Base-by-base conservation (phyloP, 1,140 invertebrate genomes). In the Lerema accius region DNA sequence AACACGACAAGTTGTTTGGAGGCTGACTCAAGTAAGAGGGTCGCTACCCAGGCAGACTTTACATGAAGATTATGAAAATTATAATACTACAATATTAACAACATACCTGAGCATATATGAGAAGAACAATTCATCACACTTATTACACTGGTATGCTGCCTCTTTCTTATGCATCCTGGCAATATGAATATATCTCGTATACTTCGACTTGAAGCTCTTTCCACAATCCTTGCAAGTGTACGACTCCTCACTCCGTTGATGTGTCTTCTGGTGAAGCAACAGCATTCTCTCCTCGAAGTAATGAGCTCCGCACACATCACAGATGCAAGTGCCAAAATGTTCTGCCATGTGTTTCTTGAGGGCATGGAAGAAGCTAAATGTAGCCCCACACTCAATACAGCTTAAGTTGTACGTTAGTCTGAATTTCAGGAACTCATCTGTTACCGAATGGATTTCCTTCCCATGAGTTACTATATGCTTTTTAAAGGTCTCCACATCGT, bases 301-400 rank as follows among this genome's bases (percentile, higher is more conserved):
- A 71, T 87, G 84, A 0, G 86, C 84, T 0, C 86, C 86, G 50
- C 86, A 89, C 0, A 82, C 45, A 63, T 89, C 84, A 13, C 86
- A 89, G 1, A 87, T 82, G 10, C 80, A 84, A 0, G 77, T 82
- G 0, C 86, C 86, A 4, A 89, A 89, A 59, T 89, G 86, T 32
- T 84, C 82, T 0, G 84, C 84, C 84, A 86, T 89, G 16, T 89
- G 86, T 26, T 89, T 87, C 67, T 84, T 87, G 23, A 89, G 55
- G 0, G 84, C 82, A 11, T 89, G 83, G 55, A 89, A 86, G 43
- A 87, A 89, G 3, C 74, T 65, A 7, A 85, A 89, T 0, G 32
- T 59, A 0, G 26, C 53, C 0, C 50, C 60, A 14, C 86, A 89
- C 48, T 87, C 83, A 0, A 65, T 64, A 16, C 86, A 89, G 0